phyloP scores from a whole-genome alignment of 2,888 invertebrate species.

The Drosophila infuscata region DNA sequence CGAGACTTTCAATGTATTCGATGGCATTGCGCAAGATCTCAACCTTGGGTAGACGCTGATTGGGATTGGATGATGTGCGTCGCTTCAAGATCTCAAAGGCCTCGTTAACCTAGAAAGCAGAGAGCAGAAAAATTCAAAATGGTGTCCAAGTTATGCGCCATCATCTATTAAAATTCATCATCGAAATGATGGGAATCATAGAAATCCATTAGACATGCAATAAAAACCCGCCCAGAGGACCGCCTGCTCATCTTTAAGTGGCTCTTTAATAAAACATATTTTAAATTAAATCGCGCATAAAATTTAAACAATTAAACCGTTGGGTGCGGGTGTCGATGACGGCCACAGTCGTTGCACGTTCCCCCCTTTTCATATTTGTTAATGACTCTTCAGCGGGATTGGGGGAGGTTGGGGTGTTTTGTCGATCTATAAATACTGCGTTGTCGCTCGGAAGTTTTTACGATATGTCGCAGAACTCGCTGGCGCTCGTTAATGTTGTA shows the following conservation, averaged over 20 bases:
- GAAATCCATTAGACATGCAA: conserved; percentile 70
- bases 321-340: conserved; percentile 58
- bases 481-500: conserved; percentile 64
- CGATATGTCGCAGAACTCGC: conserved; percentile 54
- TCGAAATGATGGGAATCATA: conserved; percentile 56
- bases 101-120: conserved; percentile 93
- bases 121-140: conserved; percentile 1
- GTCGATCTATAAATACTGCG: conserved; percentile 65
- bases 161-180: conserved; percentile 59
- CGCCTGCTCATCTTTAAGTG: conserved; percentile 59
- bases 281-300: conserved; percentile 78
- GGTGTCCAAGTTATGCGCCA: conserved; percentile 22
- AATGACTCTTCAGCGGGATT: conserved; percentile 55
- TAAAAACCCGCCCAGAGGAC: conserved; percentile 47
- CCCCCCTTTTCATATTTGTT: conserved; percentile 36
- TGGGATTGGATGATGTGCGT: conserved; percentile 97
- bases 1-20: conserved; percentile 97
- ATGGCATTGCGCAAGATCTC: conserved; percentile 99
- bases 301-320: conserved; percentile 75
- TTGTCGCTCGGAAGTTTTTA: conserved; percentile 50
- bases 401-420: conserved; percentile 21
- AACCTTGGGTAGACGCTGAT: conserved; percentile 98
- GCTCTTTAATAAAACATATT: conserved; percentile 79
- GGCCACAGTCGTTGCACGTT: conserved; percentile 37
- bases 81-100: conserved; percentile 98